Evolutionary conservation across 1,140 invertebrate genomes (phyloP).

Genomic region (Eciton burchellii): DNA sequence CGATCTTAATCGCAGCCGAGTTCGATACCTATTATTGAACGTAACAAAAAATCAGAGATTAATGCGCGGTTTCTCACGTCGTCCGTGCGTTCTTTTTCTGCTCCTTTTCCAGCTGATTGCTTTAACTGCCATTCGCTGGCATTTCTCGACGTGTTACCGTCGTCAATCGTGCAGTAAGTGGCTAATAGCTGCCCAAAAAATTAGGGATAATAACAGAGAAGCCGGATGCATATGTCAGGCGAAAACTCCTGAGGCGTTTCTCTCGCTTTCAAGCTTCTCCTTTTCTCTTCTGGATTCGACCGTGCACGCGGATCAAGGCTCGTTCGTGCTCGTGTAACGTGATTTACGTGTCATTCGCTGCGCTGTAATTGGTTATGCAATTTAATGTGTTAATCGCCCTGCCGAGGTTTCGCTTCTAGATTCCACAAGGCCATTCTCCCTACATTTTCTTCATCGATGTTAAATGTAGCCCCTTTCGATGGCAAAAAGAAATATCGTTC

Average conservation of each 20-base stretch:
- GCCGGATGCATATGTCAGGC: constrained; percentile 23
- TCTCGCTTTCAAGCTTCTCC: background rate
- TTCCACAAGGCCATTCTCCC: background rate
- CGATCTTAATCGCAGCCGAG: no score
- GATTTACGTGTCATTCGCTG: constrained; percentile 37
- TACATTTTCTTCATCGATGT: background rate
- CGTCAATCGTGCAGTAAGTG: constrained; percentile 26
- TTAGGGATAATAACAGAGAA: constrained; percentile 44
- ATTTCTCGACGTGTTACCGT: background rate
- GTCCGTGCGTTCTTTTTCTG: background rate
- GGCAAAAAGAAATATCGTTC: no score
- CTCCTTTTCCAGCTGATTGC: constrained; percentile 6
- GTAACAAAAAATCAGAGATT: background rate
- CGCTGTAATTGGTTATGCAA: constrained; percentile 31
- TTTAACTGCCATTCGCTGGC: constrained; percentile 2
- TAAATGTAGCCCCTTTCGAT: background rate
- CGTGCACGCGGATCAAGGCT: background rate
- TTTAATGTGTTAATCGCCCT: constrained; percentile 34
- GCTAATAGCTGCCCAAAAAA: constrained; percentile 22
- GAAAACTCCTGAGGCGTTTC: background rate
- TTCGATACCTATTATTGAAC: no score
- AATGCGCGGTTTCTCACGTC: background rate
- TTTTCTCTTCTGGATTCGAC: background rate
- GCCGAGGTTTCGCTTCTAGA: background rate
- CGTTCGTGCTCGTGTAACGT: constrained; percentile 9